Conservation (phyloP, 2,888 invertebrate species). For the Iselma pallidipennis region DNA sequence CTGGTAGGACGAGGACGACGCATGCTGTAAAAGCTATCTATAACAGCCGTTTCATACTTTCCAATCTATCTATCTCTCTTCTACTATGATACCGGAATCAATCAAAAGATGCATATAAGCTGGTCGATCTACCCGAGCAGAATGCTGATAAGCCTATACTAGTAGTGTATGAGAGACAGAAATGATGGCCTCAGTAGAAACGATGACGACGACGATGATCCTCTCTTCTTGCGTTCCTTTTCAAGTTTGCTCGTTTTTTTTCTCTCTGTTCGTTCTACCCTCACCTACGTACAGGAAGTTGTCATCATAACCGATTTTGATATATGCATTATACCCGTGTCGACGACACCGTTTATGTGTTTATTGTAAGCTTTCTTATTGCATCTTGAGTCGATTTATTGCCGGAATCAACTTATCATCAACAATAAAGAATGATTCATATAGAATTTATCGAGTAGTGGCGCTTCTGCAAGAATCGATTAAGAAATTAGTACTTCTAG, state of each 20-base stretch:
- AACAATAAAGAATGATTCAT: not conserved
- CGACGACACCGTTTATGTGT: not conserved
- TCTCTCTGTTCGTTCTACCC: no score
- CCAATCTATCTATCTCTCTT: not conserved
- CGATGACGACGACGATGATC: not conserved
- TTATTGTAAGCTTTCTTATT: slow-evolving; percentile 2
- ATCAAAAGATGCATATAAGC: slow-evolving; percentile 39
- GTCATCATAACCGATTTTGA: not conserved
- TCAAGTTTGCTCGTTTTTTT: no score
- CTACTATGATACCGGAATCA: slow-evolving; percentile 32
- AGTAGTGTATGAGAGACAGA: slow-evolving; percentile 1
- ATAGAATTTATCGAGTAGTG: not conserved
- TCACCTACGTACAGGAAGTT: not conserved
- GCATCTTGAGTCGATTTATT: not conserved
- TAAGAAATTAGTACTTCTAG: not conserved
- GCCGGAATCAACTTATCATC: not conserved
- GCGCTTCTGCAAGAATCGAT: not conserved
- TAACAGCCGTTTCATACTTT: slow-evolving; percentile 8
- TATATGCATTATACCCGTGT: not conserved
- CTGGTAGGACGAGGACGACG: slow-evolving; percentile 5
- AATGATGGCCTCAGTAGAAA: not conserved
- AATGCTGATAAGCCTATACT: slow-evolving; percentile 22
- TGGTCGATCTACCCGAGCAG: slow-evolving; percentile 22
- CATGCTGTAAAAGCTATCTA: slow-evolving; percentile 17
- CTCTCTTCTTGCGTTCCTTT: not conserved